Base-by-base conservation (phyloP, 64 coral and sea anemone species). In the Platygyra sinensis region DNA sequence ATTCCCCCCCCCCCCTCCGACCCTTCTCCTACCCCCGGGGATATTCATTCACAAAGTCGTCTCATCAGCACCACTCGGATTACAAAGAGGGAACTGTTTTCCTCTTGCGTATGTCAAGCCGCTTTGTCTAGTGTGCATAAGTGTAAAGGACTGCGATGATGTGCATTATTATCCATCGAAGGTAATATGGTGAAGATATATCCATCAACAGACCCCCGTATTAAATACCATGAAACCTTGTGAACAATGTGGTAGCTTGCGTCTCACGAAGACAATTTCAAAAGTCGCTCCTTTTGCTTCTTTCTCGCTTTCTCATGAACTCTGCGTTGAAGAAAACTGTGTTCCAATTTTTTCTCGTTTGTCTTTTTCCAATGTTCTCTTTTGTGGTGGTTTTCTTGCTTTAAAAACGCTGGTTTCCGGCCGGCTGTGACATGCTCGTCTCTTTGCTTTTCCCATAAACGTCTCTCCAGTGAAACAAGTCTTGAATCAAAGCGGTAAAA, bases 401-500 rank as follows among this genome's bases (percentile, higher is more conserved):
- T 38, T 27, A 38, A 51, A 25, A 10, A n/a, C 30, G 62, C 61
- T 42, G 33, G 27, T 22, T 16, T 65, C 18, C 31, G 18, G 9
- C 19, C n/a, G n/a, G 24, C 10, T 49, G 10, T 22, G 30, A 71
- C 8, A 1, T 19, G 3, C 19, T 38, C 38, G 33, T 39, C 80
- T 10, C 18, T 33, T 78, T 78, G 15, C 36, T 16, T 71, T 20
- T 50, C 38, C 81, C 81, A 84, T 1, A 84, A 52, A 22, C 33
- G 61, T 84, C 81, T 17, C 31, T 84, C 81, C 33, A 84, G 32
- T 11, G 28, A 24, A 51, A 84, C 31, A 14, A 84, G 39, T 42
- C 81, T 84, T 2, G 61, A 25, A 71, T 84, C 81, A n/a, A 84
- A 72, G 38, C 81, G 81, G 32, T 84, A 69, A 10, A 71, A 69